A percentile compares a stretch with the other conserved stretches of the same genome.
Evolutionary conservation across 2,888 invertebrate species (phyloP).

Genomic region (Lampropteryx suffumata): DNA sequence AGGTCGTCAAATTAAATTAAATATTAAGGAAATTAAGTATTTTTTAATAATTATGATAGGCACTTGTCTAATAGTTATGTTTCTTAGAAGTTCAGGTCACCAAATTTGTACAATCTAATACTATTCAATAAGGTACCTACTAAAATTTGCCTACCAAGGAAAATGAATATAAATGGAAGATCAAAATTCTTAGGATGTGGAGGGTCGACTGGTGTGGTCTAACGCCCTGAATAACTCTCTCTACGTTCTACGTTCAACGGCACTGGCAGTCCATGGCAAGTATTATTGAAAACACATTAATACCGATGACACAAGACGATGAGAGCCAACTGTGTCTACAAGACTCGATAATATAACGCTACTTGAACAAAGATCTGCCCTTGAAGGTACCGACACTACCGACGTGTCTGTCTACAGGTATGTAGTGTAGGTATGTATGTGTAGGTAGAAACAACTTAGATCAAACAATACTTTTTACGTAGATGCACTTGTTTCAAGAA

Average conservation of each 20-base stretch:
- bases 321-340: conserved; percentile 80
- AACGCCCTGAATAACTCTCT: conserved; percentile 56
- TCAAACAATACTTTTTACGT: conserved; percentile 44
- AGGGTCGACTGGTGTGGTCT: conserved; percentile 69
- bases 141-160: no score
- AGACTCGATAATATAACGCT: conserved; percentile 62
- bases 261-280: conserved; percentile 67
- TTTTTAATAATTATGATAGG: no score
- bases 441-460: conserved; percentile 21
- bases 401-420: conserved; percentile 36
- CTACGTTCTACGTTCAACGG: no score
- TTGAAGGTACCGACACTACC: conserved; percentile 64
- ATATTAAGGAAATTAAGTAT: no score
- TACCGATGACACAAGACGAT: conserved; percentile 79
- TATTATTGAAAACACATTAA: conserved; percentile 77
- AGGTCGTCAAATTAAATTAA: no score
- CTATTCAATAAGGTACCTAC: no score
- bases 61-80: no score
- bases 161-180: no score
- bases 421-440: conserved; percentile 30
- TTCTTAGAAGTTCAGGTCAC: no score
- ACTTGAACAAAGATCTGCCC: conserved; percentile 70
- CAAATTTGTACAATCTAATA: no score
- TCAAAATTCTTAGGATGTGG: conserved; percentile 1
- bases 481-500: conserved; percentile 55